These are phyloP conservation scores for Balearica regulorum DNA, from an alignment of 2,797 vertebrate genomes.

Conservation along the genomic window DNA sequence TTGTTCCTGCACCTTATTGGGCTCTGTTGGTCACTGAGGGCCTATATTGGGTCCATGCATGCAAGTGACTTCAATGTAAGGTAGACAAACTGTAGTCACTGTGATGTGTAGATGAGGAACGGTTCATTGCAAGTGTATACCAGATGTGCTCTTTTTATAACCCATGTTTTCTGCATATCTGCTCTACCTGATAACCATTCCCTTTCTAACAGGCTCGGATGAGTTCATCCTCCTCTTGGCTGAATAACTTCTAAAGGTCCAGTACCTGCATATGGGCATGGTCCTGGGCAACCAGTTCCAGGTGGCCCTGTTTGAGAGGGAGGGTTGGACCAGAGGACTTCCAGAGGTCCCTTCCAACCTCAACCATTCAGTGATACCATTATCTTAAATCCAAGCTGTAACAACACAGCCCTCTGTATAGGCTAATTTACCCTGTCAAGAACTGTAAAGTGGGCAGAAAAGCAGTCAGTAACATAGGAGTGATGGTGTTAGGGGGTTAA, in stretches of 20 bases:
- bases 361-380: background rate
- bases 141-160: background rate
- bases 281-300: background rate
- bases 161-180: background rate
- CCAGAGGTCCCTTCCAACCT: background rate
- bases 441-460: background rate
- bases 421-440: background rate
- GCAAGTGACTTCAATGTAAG: background rate
- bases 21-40: background rate
- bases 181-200: background rate
- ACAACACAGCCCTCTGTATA: background rate
- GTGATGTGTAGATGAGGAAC: background rate
- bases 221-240: background rate
- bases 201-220: background rate
- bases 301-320: background rate
- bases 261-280: background rate
- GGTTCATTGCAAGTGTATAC: background rate
- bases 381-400: background rate
- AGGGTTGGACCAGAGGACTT: background rate
- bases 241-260: background rate
- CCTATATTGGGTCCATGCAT: background rate
- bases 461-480: background rate
- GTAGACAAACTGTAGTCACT: background rate
- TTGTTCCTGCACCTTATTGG: background rate
- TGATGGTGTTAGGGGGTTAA: background rate